A percentile compares a stretch with the other conserved stretches of the same genome.
These are phyloP conservation scores for Scytalopus superciliaris DNA, from an alignment of 2,113 vertebrate genomes.

Conservation along the genomic window DNA sequence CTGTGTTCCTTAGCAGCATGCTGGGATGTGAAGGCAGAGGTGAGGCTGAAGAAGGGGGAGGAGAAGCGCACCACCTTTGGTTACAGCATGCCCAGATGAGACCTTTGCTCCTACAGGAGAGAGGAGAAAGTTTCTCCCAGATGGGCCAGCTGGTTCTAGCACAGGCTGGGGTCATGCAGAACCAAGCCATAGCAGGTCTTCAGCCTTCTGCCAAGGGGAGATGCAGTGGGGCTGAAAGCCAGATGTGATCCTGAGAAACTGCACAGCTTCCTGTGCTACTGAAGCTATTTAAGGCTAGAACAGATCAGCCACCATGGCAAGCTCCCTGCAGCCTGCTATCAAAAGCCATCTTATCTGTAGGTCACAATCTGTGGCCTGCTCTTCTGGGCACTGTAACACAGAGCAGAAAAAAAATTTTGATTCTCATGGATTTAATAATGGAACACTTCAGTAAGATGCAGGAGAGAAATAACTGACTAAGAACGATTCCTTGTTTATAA, in stretches of 20 bases:
- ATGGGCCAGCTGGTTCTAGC: not conserved
- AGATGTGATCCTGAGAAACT: not conserved
- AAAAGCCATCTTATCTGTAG: not conserved
- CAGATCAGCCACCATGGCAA: not conserved
- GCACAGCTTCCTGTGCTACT: not conserved
- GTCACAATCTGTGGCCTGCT: not conserved
- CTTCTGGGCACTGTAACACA: accelerated
- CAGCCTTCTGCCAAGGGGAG: not conserved
- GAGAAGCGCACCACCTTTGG: not conserved
- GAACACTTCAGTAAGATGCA: not conserved
- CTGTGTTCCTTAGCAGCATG: not conserved
- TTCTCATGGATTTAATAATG: not conserved
- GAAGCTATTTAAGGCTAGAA: not conserved
- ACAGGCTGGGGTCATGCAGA: not conserved
- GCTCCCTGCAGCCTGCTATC: not conserved
- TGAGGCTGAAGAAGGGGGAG: not conserved
- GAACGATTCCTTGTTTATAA: not conserved
- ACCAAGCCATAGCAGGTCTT: not conserved
- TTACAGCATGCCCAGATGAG: not conserved
- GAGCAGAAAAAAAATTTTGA: not conserved
- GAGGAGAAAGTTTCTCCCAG: not conserved
- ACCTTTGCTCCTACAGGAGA: not conserved
- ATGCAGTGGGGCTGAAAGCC: not conserved
- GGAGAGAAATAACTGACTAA: not conserved
- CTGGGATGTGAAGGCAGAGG: not conserved